phyloP scores from a whole-genome alignment of 1,140 invertebrate genomes.

The Trichoplusia ni region DNA sequence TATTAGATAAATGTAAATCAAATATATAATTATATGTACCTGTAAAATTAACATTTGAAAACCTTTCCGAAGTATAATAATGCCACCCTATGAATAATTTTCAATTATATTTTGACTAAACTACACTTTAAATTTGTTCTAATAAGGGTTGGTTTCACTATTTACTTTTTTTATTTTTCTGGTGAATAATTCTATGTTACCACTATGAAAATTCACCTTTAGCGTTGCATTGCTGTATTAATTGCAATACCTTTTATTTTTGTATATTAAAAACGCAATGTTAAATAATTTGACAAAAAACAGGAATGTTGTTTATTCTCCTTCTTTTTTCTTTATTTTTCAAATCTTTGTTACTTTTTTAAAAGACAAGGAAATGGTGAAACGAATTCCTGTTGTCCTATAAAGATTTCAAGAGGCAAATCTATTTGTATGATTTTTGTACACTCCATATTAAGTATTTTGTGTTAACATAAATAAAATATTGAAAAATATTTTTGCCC shows the following conservation, averaged over 20 bases:
- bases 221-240: too few species aligned
- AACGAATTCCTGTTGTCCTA: constrained; percentile 21
- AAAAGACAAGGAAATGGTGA: constrained; percentile 12
- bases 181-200: neutral
- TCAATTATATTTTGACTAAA: constrained; percentile 55
- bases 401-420: constrained; percentile 58
- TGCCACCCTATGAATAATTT: constrained; percentile 60
- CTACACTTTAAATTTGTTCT: constrained; percentile 39
- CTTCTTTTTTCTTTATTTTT: neutral
- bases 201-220: too few species aligned
- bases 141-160: constrained; percentile 27
- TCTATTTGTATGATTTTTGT: constrained; percentile 42
- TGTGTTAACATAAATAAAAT: constrained; percentile 17
- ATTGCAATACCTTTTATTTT: too few species aligned
- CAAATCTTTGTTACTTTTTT: neutral
- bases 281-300: too few species aligned
- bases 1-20: constrained; percentile 11
- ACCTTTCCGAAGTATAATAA: constrained; percentile 46
- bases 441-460: constrained; percentile 13
- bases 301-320: too few species aligned
- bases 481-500: constrained; percentile 14
- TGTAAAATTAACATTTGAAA: constrained; percentile 54
- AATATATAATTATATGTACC: constrained; percentile 37
- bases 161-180: constrained; percentile 23
- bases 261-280: too few species aligned